Evolutionary conservation across 2,797 vertebrate genomes (phyloP), one percentile per base, ranked within the genome.

Genomic region (Diglossa cyanea): DNA sequence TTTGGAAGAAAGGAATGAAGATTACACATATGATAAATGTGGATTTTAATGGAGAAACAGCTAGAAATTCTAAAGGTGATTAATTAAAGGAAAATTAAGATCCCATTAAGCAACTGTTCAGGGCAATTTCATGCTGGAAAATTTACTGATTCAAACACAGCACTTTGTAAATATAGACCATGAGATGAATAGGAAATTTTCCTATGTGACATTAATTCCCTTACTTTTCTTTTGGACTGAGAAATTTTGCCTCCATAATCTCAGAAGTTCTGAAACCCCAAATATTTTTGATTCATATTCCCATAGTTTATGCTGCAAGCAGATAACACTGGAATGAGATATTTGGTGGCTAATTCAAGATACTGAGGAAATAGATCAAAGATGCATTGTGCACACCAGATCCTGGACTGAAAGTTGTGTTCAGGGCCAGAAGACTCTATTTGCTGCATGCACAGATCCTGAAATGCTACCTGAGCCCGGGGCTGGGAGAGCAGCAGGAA

Each of bases 61-160:
- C 90, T 91, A 97, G 94, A 97, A 97, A 97, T 97, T 96, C 94
- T 97, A 93, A 93, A 94, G 89, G 94, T 95, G 96, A 98, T 97
- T 97, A 96, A 97, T 97, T 97, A 97, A 97, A 93, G 89, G 85
- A 95, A 97, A 97, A 97, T 97, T 96, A 97, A 97, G 94, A 83
- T 88, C 74, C 96, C 95, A 95, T 97, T 98, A 97, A 97, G 91
- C 97, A 98, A 98, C 97, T 97, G 95, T 97, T 97, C 94, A 40
- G 93, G 93, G 94, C 91, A 97, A 97, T 97, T 97, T 97, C 87
- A 95, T 93, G 76, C 74, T 96, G 90, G 81, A 96, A 97, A 97
- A 97, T 97, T 87, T 96, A 88, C 96, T 92, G 95, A 93, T 67
- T 95, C 76, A 79, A 90, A 88, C 24, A 31, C 48, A 91, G 91